Evolutionary conservation across 1,140 invertebrate genomes (phyloP), one percentile per base, ranked within the genome.

Genomic region (Platorchestia sp.): DNA sequence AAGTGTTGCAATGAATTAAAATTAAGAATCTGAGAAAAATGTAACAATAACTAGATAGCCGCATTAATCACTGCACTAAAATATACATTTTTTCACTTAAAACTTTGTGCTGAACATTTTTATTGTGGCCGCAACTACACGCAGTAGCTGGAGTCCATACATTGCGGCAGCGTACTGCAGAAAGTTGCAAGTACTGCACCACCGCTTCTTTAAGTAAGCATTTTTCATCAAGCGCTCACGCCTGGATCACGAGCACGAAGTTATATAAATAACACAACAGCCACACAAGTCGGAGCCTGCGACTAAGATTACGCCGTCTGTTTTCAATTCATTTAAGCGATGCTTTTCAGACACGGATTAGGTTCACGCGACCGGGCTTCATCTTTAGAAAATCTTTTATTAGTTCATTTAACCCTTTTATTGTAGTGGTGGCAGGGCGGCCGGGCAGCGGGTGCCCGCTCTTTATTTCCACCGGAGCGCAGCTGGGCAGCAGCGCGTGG

Each of bases 331-430:
- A 93, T 93, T 93, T 93, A 45, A 93, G 41, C 40, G 91, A 93
- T 45, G 91, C 91, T 93, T 93, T 93, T 93, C 43, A 93, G 91
- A 44, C 43, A 45, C 43, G 91, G 91, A 93, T 93, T 93, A 93
- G 45, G 91, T 14, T 45, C 43, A 93, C 43, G 91, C 91, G 91
- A 93, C 44, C 91, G 45, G 7, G 45, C 91, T 93, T 93, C 91
- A 93, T 93, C 91, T 93, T 45, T 93, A 19, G 91, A 93, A 93
- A 93, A 93, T 93, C 91, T 93, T 93, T 42, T 93, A 93, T 93
- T 93, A 93, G 91, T 93, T 93, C 91, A 93, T 93, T 93, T 93
- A 93, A 93, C 91, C 91, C 91, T 93, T 93, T 93, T 93, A 93
- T 93, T 93, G 91, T 93, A 44, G 91, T 93, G 91, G 43, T 47